Evolutionary conservation across 2,888 invertebrate genomes (phyloP), one percentile per base, ranked within the genome.

Genomic region (Molorchus minor): DNA sequence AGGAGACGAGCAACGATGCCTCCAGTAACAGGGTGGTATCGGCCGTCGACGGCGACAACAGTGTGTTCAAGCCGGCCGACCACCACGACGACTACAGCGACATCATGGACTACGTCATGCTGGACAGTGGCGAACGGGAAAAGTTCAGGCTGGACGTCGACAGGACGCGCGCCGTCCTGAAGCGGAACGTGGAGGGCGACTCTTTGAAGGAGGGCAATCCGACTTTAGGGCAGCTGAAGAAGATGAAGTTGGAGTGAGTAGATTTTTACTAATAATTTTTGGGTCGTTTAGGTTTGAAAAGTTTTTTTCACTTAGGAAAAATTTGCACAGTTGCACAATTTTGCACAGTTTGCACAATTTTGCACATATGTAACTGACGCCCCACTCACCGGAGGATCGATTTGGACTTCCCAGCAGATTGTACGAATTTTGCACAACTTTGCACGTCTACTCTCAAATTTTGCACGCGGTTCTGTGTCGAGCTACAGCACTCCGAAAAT

Each of bases 161-260:
- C 20, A 81, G 86, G 67, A 74, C 80, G 13, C 83, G 84, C 30
- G 79, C 82, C 21, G 83, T 84, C 10, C 74, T 84, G 35, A 74
- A 80, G 57, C 81, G 81, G 60, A 81, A 79, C 58, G 81, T 82
- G 43, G 85, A 86, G 67, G 82, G 85, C 40, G 86, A 86, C 59
- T 79, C 84, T 15, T 65, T 82, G 52, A 81, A 83, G 1, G 47
- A 40, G 7, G 29, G 49, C 16, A 91, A 91, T 78, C 92, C 91
- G 0, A 88, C 87, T 2, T 83, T 93, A 58, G 89, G 85, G 0
- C 87, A 90, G 70, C 80, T 92, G 79, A 87, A 88, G 73, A 86
- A 81, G 56, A 75, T 83, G 30, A 74, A 76, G 65, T 69, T 79
- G 40, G 79, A 81, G 84, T 84, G 71, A 80, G 82, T 71, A 54